phyloP scores from a whole-genome alignment of 2,797 vertebrate genomes.

The Poeciliopsis paucimaculata region DNA sequence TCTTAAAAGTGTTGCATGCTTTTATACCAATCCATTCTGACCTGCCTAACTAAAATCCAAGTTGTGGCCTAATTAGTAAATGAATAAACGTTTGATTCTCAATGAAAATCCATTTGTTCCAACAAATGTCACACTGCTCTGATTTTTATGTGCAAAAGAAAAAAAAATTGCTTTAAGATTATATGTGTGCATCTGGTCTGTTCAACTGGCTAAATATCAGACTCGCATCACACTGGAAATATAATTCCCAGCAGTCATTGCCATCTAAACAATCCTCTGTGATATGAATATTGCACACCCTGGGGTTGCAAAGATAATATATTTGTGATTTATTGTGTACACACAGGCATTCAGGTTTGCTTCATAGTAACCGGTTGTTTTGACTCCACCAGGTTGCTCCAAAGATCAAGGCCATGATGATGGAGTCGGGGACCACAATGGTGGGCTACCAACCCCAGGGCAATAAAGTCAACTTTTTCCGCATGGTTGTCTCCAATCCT shows the following conservation, averaged over 20 bases:
- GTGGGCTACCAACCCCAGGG: constrained; percentile 99
- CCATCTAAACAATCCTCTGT: neutral
- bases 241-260: neutral
- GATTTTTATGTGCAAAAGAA: neutral
- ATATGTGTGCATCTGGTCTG: neutral
- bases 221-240: neutral
- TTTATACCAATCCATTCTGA: neutral
- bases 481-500: constrained; percentile 97
- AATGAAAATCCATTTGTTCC: neutral
- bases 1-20: neutral
- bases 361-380: neutral
- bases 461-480: constrained; percentile 97
- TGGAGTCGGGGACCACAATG: constrained; percentile 98
- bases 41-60: neutral
- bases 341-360: neutral
- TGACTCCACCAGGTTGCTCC: constrained; percentile 87
- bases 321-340: neutral
- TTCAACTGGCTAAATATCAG: neutral
- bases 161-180: neutral
- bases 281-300: neutral
- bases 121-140: neutral
- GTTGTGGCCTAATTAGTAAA: neutral
- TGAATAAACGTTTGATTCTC: neutral
- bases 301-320: neutral
- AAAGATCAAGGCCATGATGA: constrained; percentile 98